These are phyloP conservation scores for Anas capensis DNA, from an alignment of 2,797 vertebrate species.

Conservation along the genomic window DNA sequence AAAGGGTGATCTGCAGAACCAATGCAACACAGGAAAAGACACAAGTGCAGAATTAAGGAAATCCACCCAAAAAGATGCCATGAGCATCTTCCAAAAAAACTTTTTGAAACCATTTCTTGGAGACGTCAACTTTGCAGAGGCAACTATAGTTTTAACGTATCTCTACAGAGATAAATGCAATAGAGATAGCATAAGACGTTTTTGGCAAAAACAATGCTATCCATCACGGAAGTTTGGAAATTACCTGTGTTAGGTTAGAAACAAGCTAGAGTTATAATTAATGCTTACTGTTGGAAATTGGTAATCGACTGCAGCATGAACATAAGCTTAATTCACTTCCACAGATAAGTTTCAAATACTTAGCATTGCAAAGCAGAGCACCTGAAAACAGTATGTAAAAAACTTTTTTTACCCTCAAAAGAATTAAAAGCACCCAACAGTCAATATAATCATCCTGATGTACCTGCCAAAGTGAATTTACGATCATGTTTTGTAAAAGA, in stretches of 20 bases:
- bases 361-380: background rate
- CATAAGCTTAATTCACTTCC: background rate
- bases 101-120: background rate
- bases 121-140: background rate
- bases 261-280: background rate
- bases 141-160: background rate
- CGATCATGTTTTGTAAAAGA: background rate
- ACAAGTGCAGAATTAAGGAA: background rate
- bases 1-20: background rate
- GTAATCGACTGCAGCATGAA: background rate
- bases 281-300: background rate
- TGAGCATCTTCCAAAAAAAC: background rate
- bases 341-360: background rate
- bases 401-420: background rate
- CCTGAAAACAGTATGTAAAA: background rate
- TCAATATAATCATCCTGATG: background rate
- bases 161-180: background rate
- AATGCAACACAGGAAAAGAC: background rate
- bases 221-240: background rate
- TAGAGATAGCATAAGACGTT: background rate
- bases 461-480: background rate
- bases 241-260: background rate
- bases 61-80: background rate
- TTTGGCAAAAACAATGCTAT: background rate
- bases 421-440: background rate